phyloP scores from a whole-genome alignment of 2,113 vertebrate genomes.

The Cacatua alba region DNA sequence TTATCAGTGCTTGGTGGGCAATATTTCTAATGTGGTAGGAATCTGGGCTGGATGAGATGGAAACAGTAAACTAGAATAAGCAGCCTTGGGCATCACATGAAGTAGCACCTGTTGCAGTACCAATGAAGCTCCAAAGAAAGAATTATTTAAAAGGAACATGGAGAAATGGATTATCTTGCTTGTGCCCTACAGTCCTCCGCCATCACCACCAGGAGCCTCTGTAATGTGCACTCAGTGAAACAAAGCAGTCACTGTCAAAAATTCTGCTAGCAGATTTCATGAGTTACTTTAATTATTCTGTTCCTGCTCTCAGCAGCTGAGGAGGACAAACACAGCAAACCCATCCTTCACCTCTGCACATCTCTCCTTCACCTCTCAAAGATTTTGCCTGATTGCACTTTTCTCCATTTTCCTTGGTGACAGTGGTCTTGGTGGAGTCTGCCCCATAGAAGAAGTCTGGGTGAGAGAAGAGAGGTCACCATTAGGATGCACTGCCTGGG shows the following conservation, averaged over 20 bases:
- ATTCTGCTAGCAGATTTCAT: background rate
- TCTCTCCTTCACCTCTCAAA: background rate
- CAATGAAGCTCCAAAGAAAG: background rate
- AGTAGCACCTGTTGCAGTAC: background rate
- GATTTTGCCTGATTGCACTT: background rate
- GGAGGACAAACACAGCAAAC: background rate
- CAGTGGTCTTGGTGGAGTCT: background rate
- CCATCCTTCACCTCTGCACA: background rate
- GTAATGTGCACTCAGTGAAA: background rate
- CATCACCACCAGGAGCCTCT: background rate
- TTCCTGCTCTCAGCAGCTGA: background rate
- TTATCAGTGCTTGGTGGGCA: background rate
- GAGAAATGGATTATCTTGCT: background rate
- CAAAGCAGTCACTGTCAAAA: background rate
- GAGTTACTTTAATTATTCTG: background rate
- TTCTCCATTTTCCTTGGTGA: background rate
- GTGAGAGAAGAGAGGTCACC: background rate
- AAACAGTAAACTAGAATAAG: background rate
- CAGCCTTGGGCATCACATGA: background rate
- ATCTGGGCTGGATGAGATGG: background rate
- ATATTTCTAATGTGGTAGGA: background rate
- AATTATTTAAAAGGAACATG: background rate
- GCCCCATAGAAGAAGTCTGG: background rate
- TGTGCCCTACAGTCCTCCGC: background rate
- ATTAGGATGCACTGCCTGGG: accelerated